Conservation (phyloP, 2,888 invertebrate genomes). For the Auanema freiburgensis region DNA sequence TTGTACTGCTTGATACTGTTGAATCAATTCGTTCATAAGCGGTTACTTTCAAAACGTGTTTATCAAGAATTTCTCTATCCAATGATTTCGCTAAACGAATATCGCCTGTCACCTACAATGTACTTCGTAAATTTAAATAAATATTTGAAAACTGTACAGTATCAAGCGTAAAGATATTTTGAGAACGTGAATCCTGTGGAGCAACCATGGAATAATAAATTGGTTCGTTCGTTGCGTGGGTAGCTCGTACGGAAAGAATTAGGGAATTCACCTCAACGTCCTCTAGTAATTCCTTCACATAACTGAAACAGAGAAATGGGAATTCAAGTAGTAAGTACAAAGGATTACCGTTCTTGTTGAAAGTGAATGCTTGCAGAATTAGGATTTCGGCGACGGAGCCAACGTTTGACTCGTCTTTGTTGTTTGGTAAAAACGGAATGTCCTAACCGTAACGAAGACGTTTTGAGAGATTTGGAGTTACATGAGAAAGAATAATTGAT, state of each 20-base stretch:
- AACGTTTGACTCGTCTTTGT: conserved; percentile 43
- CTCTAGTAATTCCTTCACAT: conserved; percentile 54
- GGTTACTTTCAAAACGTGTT: conserved; percentile 60
- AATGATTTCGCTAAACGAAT: conserved; percentile 56
- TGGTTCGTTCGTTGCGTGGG: conserved; percentile 48
- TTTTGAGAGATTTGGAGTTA: neutral
- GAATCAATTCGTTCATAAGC: conserved; percentile 61
- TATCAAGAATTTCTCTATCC: conserved; percentile 57
- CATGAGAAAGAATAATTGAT: conserved; percentile 18
- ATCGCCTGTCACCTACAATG: conserved; percentile 52
- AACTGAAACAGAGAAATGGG: conserved; percentile 32
- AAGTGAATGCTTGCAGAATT: conserved; percentile 56
- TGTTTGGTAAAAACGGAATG: conserved; percentile 27
- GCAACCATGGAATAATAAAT: conserved; percentile 61
- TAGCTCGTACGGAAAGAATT: conserved; percentile 51
- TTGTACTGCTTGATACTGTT: conserved; percentile 51
- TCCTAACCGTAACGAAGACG: conserved; percentile 24
- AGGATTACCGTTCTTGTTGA: conserved; percentile 52
- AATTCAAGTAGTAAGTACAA: conserved; percentile 3
- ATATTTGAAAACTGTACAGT: conserved; percentile 29
- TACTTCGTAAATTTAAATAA: neutral
- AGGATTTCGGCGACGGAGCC: conserved; percentile 57
- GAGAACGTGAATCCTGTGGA: conserved; percentile 57
- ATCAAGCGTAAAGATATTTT: conserved; percentile 49
- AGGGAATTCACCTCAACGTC: conserved; percentile 45